A percentile compares a stretch with the other conserved stretches of the same genome.
These are phyloP conservation scores for Columbina picui DNA, from an alignment of 2,113 vertebrate genomes.

Conservation along the genomic window DNA sequence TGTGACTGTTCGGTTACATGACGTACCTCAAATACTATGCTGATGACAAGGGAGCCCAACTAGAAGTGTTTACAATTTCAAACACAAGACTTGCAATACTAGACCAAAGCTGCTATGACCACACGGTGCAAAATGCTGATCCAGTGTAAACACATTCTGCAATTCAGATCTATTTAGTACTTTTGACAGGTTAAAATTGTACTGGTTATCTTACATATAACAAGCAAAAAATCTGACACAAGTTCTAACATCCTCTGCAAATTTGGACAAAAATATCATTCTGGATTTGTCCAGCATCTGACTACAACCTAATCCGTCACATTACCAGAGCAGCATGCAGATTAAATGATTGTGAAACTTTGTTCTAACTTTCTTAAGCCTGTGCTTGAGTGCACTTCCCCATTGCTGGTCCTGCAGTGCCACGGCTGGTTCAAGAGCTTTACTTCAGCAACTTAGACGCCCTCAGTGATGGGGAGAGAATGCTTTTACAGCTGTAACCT, in stretches of 20 bases:
- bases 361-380: not conserved
- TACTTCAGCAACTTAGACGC: not conserved
- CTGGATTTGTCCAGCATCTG: not conserved
- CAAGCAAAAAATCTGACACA: not conserved
- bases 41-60: not conserved
- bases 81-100: fast-evolving
- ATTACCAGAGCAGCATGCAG: fast-evolving
- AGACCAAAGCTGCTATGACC: not conserved
- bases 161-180: not conserved
- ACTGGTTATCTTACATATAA: not conserved
- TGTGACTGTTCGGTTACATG: not conserved
- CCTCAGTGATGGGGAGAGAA: not conserved
- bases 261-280: not conserved
- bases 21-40: not conserved
- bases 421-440: not conserved
- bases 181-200: not conserved
- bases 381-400: not conserved
- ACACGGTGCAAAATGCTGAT: not conserved
- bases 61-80: not conserved
- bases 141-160: not conserved
- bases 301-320: not conserved
- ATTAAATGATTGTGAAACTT: not conserved
- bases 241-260: not conserved
- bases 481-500: not conserved
- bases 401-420: conserved; percentile 46